Percentiles rank a stretch among this genome's conserved stretches.
Conservation (phyloP, 2,113 vertebrate genomes). For the Gallinago undulata region DNA sequence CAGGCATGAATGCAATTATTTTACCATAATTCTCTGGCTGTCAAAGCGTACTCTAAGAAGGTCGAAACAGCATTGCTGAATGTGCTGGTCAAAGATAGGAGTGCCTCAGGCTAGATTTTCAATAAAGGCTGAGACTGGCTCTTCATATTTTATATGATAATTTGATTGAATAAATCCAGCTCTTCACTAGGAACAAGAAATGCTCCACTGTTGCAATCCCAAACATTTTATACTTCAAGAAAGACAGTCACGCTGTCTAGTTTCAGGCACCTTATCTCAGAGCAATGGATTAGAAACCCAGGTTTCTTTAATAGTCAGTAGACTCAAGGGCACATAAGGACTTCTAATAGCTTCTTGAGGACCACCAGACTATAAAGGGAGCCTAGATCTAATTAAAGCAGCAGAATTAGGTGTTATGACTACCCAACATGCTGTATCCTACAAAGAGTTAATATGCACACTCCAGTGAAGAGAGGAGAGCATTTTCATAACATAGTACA, state of each 20-base stretch:
- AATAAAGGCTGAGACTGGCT: slow-evolving; percentile 23
- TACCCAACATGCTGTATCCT: not conserved
- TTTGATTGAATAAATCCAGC: slow-evolving; percentile 38
- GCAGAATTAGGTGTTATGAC: not conserved
- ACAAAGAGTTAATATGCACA: not conserved
- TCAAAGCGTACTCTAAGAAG: not conserved
- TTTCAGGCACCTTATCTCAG: not conserved
- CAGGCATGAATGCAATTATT: not conserved
- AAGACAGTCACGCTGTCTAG: not conserved
- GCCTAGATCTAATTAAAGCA: not conserved
- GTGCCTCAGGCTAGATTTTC: slow-evolving; percentile 61
- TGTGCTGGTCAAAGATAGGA: not conserved
- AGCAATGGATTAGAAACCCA: not conserved
- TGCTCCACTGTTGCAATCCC: not conserved
- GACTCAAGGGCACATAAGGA: not conserved
- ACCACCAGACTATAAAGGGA: not conserved
- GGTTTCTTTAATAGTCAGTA: not conserved
- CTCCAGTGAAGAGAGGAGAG: not conserved
- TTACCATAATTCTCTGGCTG: not conserved
- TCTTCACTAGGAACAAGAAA: not conserved
- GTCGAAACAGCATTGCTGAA: not conserved
- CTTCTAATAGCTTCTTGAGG: not conserved
- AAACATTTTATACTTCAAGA: not conserved
- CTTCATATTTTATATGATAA: not conserved
- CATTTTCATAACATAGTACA: not conserved